These are phyloP conservation scores for Mya arenaria DNA, from an alignment of 1,140 invertebrate species.

Conservation along the genomic window DNA sequence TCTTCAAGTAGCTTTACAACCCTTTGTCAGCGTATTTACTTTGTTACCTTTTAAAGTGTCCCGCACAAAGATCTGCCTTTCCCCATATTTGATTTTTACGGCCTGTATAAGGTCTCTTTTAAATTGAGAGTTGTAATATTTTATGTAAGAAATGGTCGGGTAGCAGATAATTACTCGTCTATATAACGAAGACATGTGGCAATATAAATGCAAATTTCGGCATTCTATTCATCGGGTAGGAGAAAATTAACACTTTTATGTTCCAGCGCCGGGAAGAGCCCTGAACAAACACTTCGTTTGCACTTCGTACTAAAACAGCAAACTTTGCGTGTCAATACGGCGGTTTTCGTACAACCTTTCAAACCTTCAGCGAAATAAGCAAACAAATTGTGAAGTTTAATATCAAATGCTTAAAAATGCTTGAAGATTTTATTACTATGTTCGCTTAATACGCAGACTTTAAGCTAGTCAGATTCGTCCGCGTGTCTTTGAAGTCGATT, in stretches of 20 bases:
- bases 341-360: neutral
- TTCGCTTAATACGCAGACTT: neutral
- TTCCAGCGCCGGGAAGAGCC: neutral
- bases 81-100: no score
- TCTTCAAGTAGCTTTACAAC: no score
- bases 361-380: neutral
- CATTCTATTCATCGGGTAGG: neutral
- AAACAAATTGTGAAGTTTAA: neutral
- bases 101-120: no score
- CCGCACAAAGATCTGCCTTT: no score
- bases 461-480: neutral
- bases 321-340: neutral
- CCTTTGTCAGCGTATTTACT: no score
- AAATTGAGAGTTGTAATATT: no score
- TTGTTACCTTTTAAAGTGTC: no score
- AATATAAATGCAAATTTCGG: neutral
- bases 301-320: neutral
- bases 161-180: neutral
- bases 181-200: neutral
- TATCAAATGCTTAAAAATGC: neutral
- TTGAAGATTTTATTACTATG: neutral
- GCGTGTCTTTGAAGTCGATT: neutral
- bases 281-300: neutral
- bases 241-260: neutral
- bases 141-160: neutral